phyloP scores from a whole-genome alignment of 2,888 invertebrate species.

The Ormia ochracea region DNA sequence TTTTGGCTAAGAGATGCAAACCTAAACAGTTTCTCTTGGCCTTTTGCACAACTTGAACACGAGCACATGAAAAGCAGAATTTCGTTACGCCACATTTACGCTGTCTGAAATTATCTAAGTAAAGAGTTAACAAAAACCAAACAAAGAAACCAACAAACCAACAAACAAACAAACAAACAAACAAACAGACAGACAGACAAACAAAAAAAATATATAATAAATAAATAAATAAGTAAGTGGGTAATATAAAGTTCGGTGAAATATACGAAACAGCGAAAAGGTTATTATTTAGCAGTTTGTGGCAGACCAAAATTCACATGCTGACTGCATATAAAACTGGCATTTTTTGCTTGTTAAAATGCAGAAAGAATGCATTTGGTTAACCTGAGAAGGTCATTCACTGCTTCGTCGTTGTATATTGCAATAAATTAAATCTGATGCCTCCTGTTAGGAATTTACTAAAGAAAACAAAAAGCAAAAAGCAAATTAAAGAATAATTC shows the following conservation, averaged over 20 bases:
- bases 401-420: background rate
- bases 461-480: too few species aligned
- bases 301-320: background rate
- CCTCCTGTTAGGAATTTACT: too few species aligned
- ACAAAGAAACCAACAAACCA: too few species aligned
- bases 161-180: too few species aligned
- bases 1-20: conserved; percentile 41
- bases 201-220: too few species aligned
- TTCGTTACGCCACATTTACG: conserved; percentile 13
- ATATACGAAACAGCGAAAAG: conserved; percentile 25
- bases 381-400: background rate
- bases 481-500: background rate
- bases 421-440: background rate
- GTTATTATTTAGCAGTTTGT: conserved; percentile 2
- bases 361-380: background rate
- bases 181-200: too few species aligned
- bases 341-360: background rate
- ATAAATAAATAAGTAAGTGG: background rate
- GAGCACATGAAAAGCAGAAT: background rate
- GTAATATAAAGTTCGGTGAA: background rate
- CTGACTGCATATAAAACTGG: background rate
- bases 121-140: background rate
- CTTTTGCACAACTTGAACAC: background rate
- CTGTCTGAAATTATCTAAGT: background rate
- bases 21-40: conserved; percentile 22